Base-by-base conservation (phyloP, 1,140 invertebrate species). In the Leptopilina clavipes region DNA sequence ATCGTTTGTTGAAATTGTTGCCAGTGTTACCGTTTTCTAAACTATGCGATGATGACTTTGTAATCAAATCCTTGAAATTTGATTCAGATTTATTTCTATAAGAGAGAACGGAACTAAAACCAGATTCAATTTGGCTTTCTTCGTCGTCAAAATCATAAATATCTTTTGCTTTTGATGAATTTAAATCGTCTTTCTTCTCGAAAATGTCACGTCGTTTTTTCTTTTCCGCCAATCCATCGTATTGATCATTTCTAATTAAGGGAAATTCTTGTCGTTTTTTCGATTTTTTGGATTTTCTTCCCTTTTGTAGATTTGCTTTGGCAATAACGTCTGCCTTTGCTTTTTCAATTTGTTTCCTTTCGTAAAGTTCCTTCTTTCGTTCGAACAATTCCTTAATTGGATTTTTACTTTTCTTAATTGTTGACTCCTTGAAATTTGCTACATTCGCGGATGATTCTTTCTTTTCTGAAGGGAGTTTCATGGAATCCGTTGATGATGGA, bases 141-240 rank as follows among this genome's bases (percentile, higher is more conserved):
- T 91, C 90, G 0, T 91, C 90, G 12, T 90, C 89, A 37, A 91
- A 91, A 40, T 91, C 90, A 19, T 91, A 91, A 0, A 90, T 74
- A 10, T 91, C 89, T 37, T 91, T 91, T 7, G 87, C 81, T 18
- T 81, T 84, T 3, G 79, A 76, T 3, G 56, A 75, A 5, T 37
- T 7, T 7, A 14, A 0, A n/a, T 56, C 11, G 77, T 74, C 17
- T 83, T 86, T 56, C 78, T 83, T 89, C 0, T 82, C 81, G 0
- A 82, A 77, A 1, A n/a, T 79, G 0, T 86, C 86, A 0, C 83
- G 83, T 8, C 89, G 84, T 56, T 88, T 90, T 25, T 90, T 91
- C 48, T 83, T 86, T 22, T 90, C 89, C 0, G 76, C 76, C 25
- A 90, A 31, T 1, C 89, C 89, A 0, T 85, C 79, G 1, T 78